These are phyloP conservation scores for Syngnathus floridae DNA, from an alignment of 2,113 vertebrate species.

Conservation along the genomic window DNA sequence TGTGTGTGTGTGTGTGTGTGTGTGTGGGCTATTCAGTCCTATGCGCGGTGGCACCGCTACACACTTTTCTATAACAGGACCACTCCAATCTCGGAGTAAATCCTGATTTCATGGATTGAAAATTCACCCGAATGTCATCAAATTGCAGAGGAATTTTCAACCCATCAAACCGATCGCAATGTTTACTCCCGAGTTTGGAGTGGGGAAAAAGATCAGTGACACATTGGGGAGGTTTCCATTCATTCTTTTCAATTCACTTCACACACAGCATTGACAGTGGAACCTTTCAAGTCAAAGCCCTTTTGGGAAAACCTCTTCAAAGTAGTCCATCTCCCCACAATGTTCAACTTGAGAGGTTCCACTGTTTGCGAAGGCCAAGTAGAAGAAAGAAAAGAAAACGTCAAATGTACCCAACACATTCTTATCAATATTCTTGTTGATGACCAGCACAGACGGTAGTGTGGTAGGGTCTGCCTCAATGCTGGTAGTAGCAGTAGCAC, in stretches of 20 bases:
- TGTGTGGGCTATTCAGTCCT: conserved; percentile 8
- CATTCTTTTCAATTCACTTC: neutral
- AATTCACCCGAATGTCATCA: neutral
- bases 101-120: neutral
- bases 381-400: conserved; percentile 6
- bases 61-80: too few species aligned
- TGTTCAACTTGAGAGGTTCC: neutral
- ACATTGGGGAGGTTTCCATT: neutral
- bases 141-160: conserved; percentile 1
- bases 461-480: conserved; percentile 53
- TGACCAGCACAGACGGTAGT: conserved; percentile 64
- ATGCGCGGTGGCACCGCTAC: too few species aligned
- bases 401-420: conserved; percentile 64
- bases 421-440: conserved; percentile 58
- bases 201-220: neutral
- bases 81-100: neutral
- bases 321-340: neutral
- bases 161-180: conserved; percentile 1
- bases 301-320: neutral
- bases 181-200: conserved; percentile 19
- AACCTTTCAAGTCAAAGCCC: neutral
- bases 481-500: conserved; percentile 33
- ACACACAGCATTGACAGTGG: neutral
- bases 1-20: neutral
- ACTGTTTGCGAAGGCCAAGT: neutral